Base-by-base conservation (phyloP, 2,888 invertebrate genomes). In the Eupsilia transversa region DNA sequence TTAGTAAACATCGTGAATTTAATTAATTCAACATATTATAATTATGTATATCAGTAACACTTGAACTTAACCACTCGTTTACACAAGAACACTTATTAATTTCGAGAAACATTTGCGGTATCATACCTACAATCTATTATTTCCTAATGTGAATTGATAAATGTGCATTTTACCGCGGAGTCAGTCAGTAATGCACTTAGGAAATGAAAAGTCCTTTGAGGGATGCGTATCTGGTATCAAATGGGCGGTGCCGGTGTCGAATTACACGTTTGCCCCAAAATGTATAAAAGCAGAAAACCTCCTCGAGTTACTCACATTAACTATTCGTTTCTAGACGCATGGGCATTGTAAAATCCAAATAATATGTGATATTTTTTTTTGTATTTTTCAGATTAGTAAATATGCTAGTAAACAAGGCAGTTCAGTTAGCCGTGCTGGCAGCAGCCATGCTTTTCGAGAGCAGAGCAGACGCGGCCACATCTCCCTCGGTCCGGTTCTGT, bases 231-330 rank as follows among this genome's bases (percentile, higher is more conserved):
- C 89, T 87, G 88, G 89, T 92, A 91, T 91, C 91, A 88, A 87
- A 83, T 89, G 93, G 95, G 95, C 91, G 94, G 88, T 81, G 85
- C 85, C 91, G 88, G 94, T 94, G 87, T 96, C 94, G 74, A 54
- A 80, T 96, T 95, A 92, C 96, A 93, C 83, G 87, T 90, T 91
- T 92, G 92, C 95, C 96, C 95, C 95, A 94, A 90, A 87, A 82
- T 41, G 88, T 96, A 96, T 96, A 96, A 95, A 96, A 96, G 93
- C 92, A 86, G 87, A 85, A 89, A 89, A 76, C 77, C 91, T 91
- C 82, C 93, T 96, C 93, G 76, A 80, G 89, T 96, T 95, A 93
- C 95, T 87, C 82, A 87, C 94, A 95, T 90, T 94, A 57, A 71
- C 67, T 71, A 75, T 72, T 77, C 33, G 68, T 64, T 71, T 33